Conservation (phyloP, 2,113 vertebrate genomes). For the Ochotona curzoniae region DNA sequence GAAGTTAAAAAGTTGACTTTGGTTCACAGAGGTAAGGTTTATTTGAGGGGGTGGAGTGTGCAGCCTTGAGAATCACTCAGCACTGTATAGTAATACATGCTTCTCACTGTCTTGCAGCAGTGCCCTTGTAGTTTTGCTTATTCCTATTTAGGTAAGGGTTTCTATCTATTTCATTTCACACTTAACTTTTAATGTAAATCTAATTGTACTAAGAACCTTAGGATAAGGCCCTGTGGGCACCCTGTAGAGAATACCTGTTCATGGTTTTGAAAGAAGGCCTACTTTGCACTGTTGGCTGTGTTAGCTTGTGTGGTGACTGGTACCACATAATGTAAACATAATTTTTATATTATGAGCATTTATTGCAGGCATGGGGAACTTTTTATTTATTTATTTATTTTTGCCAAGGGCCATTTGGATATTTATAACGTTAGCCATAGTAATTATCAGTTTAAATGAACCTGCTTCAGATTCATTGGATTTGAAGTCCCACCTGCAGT, state of each 20-base stretch:
- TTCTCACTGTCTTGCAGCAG: too few relatives aligned
- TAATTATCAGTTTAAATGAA: too few relatives aligned
- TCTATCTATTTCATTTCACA: background rate
- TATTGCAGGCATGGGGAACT: background rate
- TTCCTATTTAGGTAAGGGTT: background rate
- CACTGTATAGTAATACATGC: too few relatives aligned
- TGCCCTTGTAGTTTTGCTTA: too few relatives aligned
- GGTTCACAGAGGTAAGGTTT: background rate
- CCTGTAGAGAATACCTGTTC: background rate
- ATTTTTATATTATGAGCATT: constrained; percentile 8
- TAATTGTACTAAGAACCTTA: background rate
- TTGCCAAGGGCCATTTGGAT: too few relatives aligned
- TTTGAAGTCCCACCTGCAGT: too few relatives aligned
- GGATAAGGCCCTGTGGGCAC: background rate
- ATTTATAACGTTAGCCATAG: too few relatives aligned
- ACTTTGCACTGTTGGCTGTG: background rate
- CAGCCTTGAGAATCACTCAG: too few relatives aligned
- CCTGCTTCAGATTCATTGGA: too few relatives aligned
- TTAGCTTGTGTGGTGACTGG: background rate
- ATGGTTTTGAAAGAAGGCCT: background rate
- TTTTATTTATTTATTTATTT: too few relatives aligned
- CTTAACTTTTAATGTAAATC: background rate
- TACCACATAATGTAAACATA: background rate
- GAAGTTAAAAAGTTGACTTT: too few relatives aligned
- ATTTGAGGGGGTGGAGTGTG: too few relatives aligned